Evolutionary conservation across 2,113 vertebrate genomes (phyloP).

Genomic region (Cathartes aura): DNA sequence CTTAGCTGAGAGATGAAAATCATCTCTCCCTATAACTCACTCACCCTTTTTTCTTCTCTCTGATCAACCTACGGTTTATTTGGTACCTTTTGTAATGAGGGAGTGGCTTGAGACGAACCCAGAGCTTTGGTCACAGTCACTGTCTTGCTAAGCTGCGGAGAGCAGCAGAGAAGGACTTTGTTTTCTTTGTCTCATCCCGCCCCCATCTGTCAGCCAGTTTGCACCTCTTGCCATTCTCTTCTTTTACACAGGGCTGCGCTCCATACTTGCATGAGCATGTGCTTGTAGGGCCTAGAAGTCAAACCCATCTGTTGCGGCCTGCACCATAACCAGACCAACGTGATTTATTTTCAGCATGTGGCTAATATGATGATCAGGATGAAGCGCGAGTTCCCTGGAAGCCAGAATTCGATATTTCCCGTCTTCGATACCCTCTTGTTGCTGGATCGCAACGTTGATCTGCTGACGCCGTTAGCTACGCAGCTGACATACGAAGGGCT

Average conservation of each 20-base stretch:
- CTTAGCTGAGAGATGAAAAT: neutral
- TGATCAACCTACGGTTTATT: neutral
- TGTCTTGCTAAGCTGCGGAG: neutral
- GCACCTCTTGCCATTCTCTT: neutral
- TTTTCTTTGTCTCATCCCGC: neutral
- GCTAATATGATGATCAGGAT: slow-evolving; percentile 99
- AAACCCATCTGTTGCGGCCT: neutral
- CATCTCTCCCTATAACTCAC: neutral
- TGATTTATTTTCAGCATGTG: slow-evolving; percentile 84
- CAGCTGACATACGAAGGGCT: slow-evolving; percentile 97
- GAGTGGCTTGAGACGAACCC: neutral
- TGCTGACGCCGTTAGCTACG: slow-evolving; percentile 92
- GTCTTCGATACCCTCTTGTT: slow-evolving; percentile 93
- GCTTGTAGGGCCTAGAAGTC: neutral
- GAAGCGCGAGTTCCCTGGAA: slow-evolving; percentile 95
- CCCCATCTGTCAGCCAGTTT: neutral
- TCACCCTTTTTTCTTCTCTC: neutral
- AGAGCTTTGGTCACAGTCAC: fast-evolving
- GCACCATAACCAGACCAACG: fast-evolving
- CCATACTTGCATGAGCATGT: fast-evolving
- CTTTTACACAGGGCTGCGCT: neutral
- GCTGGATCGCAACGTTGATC: slow-evolving; percentile 93
- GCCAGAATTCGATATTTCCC: slow-evolving; percentile 90
- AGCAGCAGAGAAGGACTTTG: neutral
- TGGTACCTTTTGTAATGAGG: neutral